Evolutionary conservation across 2,797 vertebrate species (phyloP), one percentile per base, ranked within the genome.

Genomic region (Leptatherina wallacei): DNA sequence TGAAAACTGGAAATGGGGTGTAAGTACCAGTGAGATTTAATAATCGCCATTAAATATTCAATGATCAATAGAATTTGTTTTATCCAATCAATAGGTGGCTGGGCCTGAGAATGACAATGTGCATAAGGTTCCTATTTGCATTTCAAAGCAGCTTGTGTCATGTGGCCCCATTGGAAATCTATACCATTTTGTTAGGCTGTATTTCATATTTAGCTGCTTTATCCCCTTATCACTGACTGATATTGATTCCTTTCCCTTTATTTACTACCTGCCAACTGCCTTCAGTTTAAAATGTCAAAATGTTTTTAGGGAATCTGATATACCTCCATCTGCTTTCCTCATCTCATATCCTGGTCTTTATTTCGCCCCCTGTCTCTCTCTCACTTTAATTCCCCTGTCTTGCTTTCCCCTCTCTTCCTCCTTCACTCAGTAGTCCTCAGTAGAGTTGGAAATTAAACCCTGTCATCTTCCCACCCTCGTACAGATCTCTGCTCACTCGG

Each of bases 41-140:
- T 95, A 94, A 95, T 94, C 78, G 0, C 88, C 87, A 95, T 95
- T 94, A 95, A 95, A 94, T 95, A 95, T 95, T 95, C 94, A 94
- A 92, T 94, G 94, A 95, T 95, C 95, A 92, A 95, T 95, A 92
- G 85, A 90, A 90, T 94, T 93, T 93, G 93, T 93, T 94, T 93
- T 92, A 93, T 90, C 82, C 74, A 83, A 94, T 95, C 95, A 85
- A 95, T 95, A 94, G 92, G 89, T 93, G 87, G 90, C 85, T 65
- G 57, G 80, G 85, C 91, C 88, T 78, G 85, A 86, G 90, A 94
- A 95, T 93, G 94, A 95, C 93, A 94, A 92, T 91, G 94, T 93
- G 94, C 93, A 93, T 92, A 92, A 95, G 93, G 94, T 95, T 87
- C 93, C 54, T 94, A 93, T 95, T 95, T 95, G 94, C 93, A 94